Evolutionary conservation across 2,888 invertebrate species (phyloP).

Genomic region (Ellobium chinense): DNA sequence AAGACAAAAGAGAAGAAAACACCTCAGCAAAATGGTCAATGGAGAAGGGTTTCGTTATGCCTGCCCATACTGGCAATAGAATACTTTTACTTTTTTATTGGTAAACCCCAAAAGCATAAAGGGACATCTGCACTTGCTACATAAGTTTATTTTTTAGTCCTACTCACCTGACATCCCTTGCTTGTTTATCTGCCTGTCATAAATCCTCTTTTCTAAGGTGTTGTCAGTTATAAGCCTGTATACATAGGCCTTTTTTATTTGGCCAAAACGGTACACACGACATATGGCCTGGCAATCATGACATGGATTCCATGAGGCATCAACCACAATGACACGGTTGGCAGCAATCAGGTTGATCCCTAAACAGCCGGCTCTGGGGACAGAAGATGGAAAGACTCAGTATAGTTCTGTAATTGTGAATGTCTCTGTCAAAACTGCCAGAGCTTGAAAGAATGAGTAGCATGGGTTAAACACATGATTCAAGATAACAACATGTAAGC

Average conservation of each 20-base stretch:
- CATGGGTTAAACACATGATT: not conserved
- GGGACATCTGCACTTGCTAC: too few relatives aligned
- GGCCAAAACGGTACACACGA: slow-evolving; percentile 96
- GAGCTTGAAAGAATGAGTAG: not conserved
- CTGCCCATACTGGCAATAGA: too few relatives aligned
- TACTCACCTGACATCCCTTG: slow-evolving; percentile 92
- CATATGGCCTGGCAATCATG: slow-evolving; percentile 95
- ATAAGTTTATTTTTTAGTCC: too few relatives aligned
- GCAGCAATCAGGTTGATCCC: slow-evolving; percentile 99
- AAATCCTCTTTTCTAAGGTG: slow-evolving; percentile 97
- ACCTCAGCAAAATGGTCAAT: too few relatives aligned
- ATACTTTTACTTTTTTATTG: too few relatives aligned
- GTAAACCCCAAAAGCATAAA: too few relatives aligned
- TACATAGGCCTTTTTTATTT: slow-evolving; percentile 95
- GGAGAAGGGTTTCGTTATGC: too few relatives aligned
- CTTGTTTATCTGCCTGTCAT: slow-evolving; percentile 98
- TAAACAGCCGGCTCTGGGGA: slow-evolving; percentile 90
- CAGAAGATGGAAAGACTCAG: not conserved
- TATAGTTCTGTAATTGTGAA: not conserved
- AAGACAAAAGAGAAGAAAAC: too few relatives aligned
- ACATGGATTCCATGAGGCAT: slow-evolving; percentile 99
- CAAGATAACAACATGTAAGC: too few relatives aligned
- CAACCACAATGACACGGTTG: slow-evolving; percentile 97
- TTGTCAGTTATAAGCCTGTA: slow-evolving; percentile 98
- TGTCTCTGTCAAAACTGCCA: too few relatives aligned